These are phyloP conservation scores for Peromyscus melanophrys DNA, from an alignment of 2,797 vertebrate species.

Conservation along the genomic window DNA sequence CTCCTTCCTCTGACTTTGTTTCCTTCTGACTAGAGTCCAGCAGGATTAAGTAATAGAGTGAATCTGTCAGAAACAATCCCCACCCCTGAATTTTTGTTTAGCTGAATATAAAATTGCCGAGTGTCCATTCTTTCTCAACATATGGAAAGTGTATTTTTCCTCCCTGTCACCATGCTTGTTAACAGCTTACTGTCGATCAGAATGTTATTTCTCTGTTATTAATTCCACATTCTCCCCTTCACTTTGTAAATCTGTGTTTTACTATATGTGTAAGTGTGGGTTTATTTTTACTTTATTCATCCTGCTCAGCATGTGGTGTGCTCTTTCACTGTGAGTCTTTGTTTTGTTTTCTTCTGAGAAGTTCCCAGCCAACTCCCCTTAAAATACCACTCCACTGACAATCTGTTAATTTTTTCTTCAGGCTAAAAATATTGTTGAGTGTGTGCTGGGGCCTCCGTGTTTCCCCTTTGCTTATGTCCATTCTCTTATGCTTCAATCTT, in stretches of 20 bases:
- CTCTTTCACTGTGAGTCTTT: not conserved
- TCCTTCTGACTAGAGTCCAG: not conserved
- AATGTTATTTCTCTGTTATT: not conserved
- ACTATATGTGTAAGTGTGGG: not conserved
- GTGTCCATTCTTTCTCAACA: too few relatives aligned
- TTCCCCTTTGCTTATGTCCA: not conserved
- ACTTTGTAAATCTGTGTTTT: not conserved
- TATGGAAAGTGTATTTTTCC: not conserved
- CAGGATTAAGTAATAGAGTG: not conserved
- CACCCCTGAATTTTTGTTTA: not conserved
- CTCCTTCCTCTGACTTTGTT: not conserved
- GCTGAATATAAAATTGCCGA: not conserved
- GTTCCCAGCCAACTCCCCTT: slow-evolving; percentile 25
- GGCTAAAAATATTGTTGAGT: not conserved
- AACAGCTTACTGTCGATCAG: not conserved
- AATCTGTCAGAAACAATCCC: not conserved
- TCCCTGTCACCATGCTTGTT: not conserved
- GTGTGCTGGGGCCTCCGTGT: not conserved
- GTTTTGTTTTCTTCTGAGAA: slow-evolving; percentile 12
- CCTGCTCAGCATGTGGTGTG: not conserved
- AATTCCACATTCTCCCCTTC: not conserved
- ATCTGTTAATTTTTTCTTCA: not conserved
- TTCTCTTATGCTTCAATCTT: not conserved
- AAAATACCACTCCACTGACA: slow-evolving; percentile 9
- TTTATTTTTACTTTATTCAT: slow-evolving; percentile 21